Base-by-base conservation (phyloP, 2,797 vertebrate species). In the Brotogeris chrysoptera region DNA sequence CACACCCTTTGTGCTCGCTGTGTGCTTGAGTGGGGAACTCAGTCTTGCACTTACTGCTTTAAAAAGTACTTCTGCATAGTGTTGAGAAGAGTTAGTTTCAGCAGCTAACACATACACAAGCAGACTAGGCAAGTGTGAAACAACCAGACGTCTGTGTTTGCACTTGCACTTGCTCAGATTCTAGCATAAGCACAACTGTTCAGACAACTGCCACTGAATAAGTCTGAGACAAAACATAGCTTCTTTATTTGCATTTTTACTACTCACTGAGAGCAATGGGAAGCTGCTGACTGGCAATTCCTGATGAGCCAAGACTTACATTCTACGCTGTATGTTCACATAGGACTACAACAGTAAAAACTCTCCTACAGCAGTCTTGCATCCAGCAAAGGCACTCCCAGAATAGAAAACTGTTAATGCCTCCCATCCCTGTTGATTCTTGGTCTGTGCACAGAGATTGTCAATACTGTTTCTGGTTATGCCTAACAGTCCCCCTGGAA, bases 111-210 rank as follows among this genome's bases (percentile, higher is more conserved):
- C 44, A 92, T 41, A 44, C 41, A 93, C 44, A 46, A 60, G 43
- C 46, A 90, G 76, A 72, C 27, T 17, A 72, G 38, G 82, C 82
- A 91, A 93, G 68, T 39, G 60, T n/a, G 86, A 93, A 88, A 87
- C 43, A 72, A 74, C 80, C 86, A 95, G 83, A 85, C 50, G 86
- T 38, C 90, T 64, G 63, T 50, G 89, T 80, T 90, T 84, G 80
- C 73, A 86, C 66, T 95, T 86, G 80, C 86, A 77, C 74, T 93
- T 85, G 93, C 78, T 4, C 41, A 82, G 86, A 80, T 69, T 82
- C 64, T 49, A 92, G 50, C 80, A 57, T 34, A 82, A 93, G 91
- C 86, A 90, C 94, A 95, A 95, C 85, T 97, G 91, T 78, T 94
- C 66, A 64, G 88, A 93, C 94, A 96, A 96, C 80, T 89, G 94